Evolutionary conservation across 2,888 invertebrate genomes (phyloP), one percentile per base, ranked within the genome.

Genomic region (Myopa tessellatipennis): DNA sequence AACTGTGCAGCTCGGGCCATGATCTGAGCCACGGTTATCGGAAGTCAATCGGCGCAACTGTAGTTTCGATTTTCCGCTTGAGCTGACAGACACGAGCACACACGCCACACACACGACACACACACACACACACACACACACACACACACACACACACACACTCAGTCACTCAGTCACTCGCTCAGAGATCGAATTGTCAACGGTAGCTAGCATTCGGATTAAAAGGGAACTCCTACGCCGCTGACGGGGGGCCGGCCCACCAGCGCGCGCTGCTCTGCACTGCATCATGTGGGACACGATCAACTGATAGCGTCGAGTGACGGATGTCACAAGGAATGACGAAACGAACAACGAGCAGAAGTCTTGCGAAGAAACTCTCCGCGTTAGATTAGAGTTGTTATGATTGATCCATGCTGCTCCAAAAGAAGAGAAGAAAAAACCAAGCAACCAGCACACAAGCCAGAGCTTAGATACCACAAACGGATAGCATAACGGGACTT

Each of bases 41-140:
- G 40, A 70, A 76, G 63, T 63, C 63, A 65, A 76, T 76, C 76
- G 70, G 63, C n/a, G 50, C 34, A 76, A 63, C 60, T 36, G 70
- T 72, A 63, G 14, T 76, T 69, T 45, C 61, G 36, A 76, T 76
- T 68, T 69, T 76, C 65, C 65, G 71, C 76, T 77, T 63, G 36
- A 70, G 18, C 8, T 69, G 76, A 61, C n/a, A 40, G 18, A 60
- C 38, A 38, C 26, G 38, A n/a, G n/a, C n/a, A n/a, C n/a, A n/a
- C n/a, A n/a, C n/a, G n/a, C n/a, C 61, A 61, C 18, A 26, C 61
- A 61, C 26, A 26, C 61, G n/a, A 61, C 61, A 55, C 40, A 58
- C 4, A 16, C 6, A 58, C 16, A 61, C 16, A 61, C 8, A 26
- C 61, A n/a, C 8, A 61, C 12, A 61, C 16, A n/a, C 61, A 61